Conservation (phyloP, 2,113 vertebrate genomes). For the Zosterops hypoxanthus region DNA sequence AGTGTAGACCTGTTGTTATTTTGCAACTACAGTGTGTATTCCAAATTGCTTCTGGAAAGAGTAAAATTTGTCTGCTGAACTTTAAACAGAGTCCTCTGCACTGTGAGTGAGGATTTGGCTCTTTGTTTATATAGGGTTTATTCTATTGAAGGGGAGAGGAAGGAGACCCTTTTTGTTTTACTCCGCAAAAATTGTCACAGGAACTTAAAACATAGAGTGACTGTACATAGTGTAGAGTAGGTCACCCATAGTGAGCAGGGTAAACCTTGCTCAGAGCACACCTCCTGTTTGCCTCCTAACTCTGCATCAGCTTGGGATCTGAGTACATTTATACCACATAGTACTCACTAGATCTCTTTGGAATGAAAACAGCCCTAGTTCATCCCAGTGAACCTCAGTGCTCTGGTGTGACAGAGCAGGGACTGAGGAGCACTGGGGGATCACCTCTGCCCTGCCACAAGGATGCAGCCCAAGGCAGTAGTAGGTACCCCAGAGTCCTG, state of each 20-base stretch:
- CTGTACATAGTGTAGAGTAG: not conserved
- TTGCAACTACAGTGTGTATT: not conserved
- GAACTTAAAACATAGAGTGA: not conserved
- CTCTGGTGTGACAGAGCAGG: not conserved
- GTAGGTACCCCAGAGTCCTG: too few species aligned
- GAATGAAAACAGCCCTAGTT: not conserved
- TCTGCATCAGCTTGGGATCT: not conserved
- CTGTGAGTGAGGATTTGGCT: not conserved
- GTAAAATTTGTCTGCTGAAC: not conserved
- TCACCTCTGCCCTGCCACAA: not conserved
- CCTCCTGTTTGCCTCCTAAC: accelerated
- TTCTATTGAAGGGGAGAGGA: not conserved
- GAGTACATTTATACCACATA: accelerated
- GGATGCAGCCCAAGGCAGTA: accelerated
- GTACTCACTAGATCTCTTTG: not conserved
- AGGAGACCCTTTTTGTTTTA: not conserved
- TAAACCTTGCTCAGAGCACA: not conserved
- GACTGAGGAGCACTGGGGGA: not conserved
- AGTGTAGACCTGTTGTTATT: not conserved
- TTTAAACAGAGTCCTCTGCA: not conserved
- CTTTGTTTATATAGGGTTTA: not conserved
- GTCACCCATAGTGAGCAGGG: not conserved
- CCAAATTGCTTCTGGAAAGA: not conserved
- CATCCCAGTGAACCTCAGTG: not conserved
- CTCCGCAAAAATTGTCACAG: not conserved